phyloP scores from a whole-genome alignment of 2,888 invertebrate genomes.

The Meiosimyza decipiens region DNA sequence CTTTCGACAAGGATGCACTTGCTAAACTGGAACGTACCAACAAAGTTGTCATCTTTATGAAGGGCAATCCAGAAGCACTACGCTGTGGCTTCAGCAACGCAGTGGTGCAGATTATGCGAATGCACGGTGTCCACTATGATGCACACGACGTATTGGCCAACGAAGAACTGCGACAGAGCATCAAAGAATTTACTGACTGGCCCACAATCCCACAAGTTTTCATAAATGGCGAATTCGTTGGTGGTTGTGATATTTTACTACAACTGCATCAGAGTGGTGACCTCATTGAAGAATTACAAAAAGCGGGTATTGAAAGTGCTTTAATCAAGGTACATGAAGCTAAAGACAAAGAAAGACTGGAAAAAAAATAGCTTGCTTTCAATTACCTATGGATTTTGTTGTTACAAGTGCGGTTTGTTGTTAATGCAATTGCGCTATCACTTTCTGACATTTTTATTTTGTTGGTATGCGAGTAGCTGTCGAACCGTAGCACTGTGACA shows the following conservation, averaged over 20 bases:
- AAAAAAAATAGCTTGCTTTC: slow-evolving; percentile 30
- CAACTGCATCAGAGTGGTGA: slow-evolving; percentile 98
- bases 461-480: too few relatives aligned
- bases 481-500: too few relatives aligned
- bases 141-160: slow-evolving; percentile 91
- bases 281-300: slow-evolving; percentile 90
- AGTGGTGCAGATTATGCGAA: slow-evolving; percentile 93
- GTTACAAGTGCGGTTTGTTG: too few relatives aligned
- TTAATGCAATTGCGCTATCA: too few relatives aligned
- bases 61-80: slow-evolving; percentile 95
- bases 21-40: slow-evolving; percentile 77
- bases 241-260: slow-evolving; percentile 97
- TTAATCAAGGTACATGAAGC: slow-evolving; percentile 68
- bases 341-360: slow-evolving; percentile 38
- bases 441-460: too few relatives aligned
- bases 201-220: slow-evolving; percentile 99
- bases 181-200: slow-evolving; percentile 97
- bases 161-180: slow-evolving; percentile 89
- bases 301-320: slow-evolving; percentile 88
- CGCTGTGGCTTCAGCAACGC: slow-evolving; percentile 98
- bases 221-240: slow-evolving; percentile 97
- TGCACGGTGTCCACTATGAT: slow-evolving; percentile 93
- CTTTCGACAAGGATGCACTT: slow-evolving; percentile 65
- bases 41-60: slow-evolving; percentile 98
- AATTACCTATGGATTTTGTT: not conserved